Conservation (phyloP, 2,113 vertebrate species). For the Dicerorhinus sumatrensis region DNA sequence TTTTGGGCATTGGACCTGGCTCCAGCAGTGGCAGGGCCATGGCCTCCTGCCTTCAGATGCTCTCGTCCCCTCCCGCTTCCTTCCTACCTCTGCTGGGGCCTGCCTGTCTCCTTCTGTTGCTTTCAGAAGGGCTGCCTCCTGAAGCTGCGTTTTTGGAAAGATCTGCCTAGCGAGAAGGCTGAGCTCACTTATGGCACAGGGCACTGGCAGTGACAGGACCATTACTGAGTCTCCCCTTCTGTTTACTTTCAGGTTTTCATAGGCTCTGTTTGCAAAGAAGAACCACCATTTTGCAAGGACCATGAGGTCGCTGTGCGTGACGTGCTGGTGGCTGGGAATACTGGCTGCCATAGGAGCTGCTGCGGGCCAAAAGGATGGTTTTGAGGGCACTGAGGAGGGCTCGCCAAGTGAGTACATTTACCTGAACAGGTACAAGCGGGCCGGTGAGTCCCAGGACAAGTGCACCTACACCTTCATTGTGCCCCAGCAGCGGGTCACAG, state of each 20-base stretch:
- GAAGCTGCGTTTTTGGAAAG: not conserved
- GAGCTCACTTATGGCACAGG: not conserved
- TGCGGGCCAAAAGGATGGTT: slow-evolving; percentile 86
- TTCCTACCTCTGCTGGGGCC: not conserved
- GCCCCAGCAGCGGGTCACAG: slow-evolving; percentile 97
- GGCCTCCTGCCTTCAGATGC: not conserved
- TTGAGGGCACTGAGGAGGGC: slow-evolving; percentile 88
- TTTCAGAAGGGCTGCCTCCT: not conserved
- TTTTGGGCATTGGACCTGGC: not conserved
- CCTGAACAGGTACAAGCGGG: slow-evolving; percentile 91
- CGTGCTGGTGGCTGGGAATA: slow-evolving; percentile 89
- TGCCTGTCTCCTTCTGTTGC: not conserved
- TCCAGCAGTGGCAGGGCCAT: not conserved
- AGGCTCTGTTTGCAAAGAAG: slow-evolving; percentile 35
- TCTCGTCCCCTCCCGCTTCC: fast-evolving
- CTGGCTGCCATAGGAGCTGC: slow-evolving; percentile 83
- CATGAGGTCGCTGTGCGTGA: slow-evolving; percentile 85
- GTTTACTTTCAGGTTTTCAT: slow-evolving; percentile 62
- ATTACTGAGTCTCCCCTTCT: slow-evolving; percentile 49
- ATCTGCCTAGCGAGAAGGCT: not conserved
- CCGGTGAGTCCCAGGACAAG: slow-evolving; percentile 91
- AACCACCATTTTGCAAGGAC: slow-evolving; percentile 70
- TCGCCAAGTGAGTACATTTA: slow-evolving; percentile 92
- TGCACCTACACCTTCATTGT: slow-evolving; percentile 99
- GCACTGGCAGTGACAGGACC: not conserved